phyloP scores from a whole-genome alignment of 2,888 invertebrate species.

The Orthosia cruda region DNA sequence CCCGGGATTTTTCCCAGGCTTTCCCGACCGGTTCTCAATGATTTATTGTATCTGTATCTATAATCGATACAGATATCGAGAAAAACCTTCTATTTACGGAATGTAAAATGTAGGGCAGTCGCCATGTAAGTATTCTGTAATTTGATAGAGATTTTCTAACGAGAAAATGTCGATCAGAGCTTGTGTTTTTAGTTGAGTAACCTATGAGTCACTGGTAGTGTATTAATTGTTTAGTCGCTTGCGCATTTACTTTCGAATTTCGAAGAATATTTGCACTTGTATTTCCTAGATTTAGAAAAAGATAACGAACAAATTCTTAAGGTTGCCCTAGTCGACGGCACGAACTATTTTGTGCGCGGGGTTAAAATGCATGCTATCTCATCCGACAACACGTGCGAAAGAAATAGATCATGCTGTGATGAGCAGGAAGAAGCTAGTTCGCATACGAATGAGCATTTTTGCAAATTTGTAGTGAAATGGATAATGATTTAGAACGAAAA shows the following conservation, averaged over 20 bases:
- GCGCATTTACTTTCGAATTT: slow-evolving; percentile 40
- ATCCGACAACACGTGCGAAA: no score
- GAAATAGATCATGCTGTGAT: no score
- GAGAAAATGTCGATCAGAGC: slow-evolving; percentile 52
- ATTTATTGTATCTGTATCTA: slow-evolving; percentile 58
- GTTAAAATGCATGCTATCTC: no score
- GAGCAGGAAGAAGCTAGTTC: no score
- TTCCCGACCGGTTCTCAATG: slow-evolving; percentile 67
- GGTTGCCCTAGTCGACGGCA: no score
- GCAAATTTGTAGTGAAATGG: no score
- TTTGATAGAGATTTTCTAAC: slow-evolving; percentile 60
- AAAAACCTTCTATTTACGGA: slow-evolving; percentile 64
- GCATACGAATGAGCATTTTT: no score
- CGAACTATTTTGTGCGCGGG: no score
- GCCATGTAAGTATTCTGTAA: slow-evolving; percentile 55
- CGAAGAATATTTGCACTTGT: slow-evolving; percentile 9
- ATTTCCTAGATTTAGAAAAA: background rate
- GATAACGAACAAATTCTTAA: background rate
- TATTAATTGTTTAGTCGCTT: slow-evolving; percentile 25
- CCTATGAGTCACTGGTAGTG: slow-evolving; percentile 44
- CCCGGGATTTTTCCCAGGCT: slow-evolving; percentile 72
- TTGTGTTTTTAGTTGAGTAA: slow-evolving; percentile 54
- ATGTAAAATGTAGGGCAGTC: slow-evolving; percentile 59
- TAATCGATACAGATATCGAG: slow-evolving; percentile 45
- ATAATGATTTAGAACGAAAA: no score